Conservation (phyloP, 1,140 invertebrate species). For the Choristoneura fumiferana region DNA sequence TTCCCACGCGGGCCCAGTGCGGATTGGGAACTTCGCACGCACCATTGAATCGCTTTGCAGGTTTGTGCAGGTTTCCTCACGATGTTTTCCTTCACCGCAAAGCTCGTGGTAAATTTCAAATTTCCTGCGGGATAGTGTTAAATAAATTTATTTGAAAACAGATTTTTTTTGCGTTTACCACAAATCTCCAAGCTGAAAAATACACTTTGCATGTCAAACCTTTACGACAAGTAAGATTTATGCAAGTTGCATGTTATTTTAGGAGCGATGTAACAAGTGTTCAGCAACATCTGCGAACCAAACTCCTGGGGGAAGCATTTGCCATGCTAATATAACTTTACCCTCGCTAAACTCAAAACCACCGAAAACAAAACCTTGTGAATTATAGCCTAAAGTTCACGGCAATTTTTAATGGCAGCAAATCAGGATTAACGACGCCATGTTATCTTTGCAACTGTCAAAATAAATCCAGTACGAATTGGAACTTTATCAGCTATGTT, state of each 20-base stretch:
- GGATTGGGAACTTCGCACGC: too few relatives aligned
- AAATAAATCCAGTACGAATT: neutral
- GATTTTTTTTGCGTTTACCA: too few relatives aligned
- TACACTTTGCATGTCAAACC: neutral
- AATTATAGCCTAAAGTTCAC: neutral
- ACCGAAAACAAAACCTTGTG: neutral
- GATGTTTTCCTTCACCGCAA: too few relatives aligned
- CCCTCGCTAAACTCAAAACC: neutral
- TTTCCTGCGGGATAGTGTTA: too few relatives aligned
- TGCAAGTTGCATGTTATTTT: slow-evolving; percentile 30
- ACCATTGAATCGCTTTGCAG: too few relatives aligned
- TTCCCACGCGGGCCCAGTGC: too few relatives aligned
- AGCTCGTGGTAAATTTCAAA: too few relatives aligned
- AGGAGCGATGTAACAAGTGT: slow-evolving; percentile 33
- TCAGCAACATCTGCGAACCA: slow-evolving; percentile 32
- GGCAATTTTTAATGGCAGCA: neutral
- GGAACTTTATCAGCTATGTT: neutral
- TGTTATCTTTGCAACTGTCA: neutral
- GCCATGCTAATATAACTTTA: neutral
- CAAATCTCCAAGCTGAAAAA: too few relatives aligned
- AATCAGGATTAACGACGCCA: neutral
- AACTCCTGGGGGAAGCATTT: slow-evolving; percentile 28
- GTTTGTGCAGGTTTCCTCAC: too few relatives aligned
- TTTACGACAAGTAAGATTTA: slow-evolving; percentile 21
- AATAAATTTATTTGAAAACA: too few relatives aligned